Percentiles rank a stretch among this genome's conserved stretches.
Evolutionary conservation across 1,140 invertebrate genomes (phyloP).

Genomic region (Tetraneura akinire): DNA sequence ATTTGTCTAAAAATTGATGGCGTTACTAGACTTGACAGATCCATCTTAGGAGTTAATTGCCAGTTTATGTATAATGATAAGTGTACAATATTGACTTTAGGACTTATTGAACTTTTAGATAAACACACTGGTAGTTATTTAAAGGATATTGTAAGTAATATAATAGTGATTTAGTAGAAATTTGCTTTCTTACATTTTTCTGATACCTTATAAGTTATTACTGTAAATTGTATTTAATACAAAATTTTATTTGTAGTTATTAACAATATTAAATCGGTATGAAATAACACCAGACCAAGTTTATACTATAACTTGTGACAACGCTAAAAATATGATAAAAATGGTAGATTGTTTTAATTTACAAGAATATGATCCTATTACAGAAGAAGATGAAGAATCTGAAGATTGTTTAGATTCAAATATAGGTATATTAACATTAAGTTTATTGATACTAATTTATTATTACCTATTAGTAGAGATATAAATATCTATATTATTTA

Average conservation of each 20-base stretch:
- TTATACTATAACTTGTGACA: background rate
- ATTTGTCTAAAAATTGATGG: background rate
- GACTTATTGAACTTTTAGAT: background rate
- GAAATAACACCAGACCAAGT: background rate
- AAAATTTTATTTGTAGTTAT: background rate
- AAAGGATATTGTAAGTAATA: background rate
- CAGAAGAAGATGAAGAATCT: background rate
- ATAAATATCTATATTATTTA: too few species aligned
- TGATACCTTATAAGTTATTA: too few species aligned
- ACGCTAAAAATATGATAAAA: background rate
- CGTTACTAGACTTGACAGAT: background rate
- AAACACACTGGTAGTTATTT: constrained; percentile 11
- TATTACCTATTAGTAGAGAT: too few species aligned
- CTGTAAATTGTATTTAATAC: background rate
- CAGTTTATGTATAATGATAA: background rate
- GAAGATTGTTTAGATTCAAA: background rate
- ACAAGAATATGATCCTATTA: background rate
- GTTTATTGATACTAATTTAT: too few species aligned
- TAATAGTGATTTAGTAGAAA: background rate
- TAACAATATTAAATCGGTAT: background rate
- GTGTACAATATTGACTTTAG: background rate
- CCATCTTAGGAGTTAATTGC: background rate
- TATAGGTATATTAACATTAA: constrained; percentile 2
- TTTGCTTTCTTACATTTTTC: background rate
- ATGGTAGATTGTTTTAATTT: background rate